Base-by-base conservation (phyloP, 2,888 invertebrate species). In the Thera britannica region DNA sequence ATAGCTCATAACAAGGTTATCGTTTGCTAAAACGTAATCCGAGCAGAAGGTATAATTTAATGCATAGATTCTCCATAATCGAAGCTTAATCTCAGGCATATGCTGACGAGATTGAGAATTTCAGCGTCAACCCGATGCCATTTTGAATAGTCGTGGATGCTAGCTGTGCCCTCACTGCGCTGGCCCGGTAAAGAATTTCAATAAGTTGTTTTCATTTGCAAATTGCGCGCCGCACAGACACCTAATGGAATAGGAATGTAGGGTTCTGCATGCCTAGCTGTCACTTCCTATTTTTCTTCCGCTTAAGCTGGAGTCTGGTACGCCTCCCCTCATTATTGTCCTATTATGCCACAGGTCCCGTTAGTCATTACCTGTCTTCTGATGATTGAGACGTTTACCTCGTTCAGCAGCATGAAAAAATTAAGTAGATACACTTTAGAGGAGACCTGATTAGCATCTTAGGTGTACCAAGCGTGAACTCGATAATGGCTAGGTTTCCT, bases 201-300 rank as follows among this genome's bases (percentile, higher is more conserved):
- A 92, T 93, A 93, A 93, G 92, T 93, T 92, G 92, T 92, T 91
- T 92, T 92, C 92, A 92, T 93, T 93, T 91, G 92, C 92, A 92
- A 93, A 93, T 92, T 90, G 90, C 89, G 89, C 88, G 84, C 85
- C 86, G 81, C 86, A 83, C 83, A 86, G 92, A 92, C 90, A 92
- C 88, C 90, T 92, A 92, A 92, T 92, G 90, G 90, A 90, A 91
- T 89, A 87, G 86, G 90, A 90, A 91, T 90, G 88, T 83, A 79
- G 82, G 82, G 83, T 81, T 81, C 83, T 83, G 87, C 86, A 83
- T 79, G 80, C 81, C 82, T 67, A 67, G 71, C 68, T 72, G 62
- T 68, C 72, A 59, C 67, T 57, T 68, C 60, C 68, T 59, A 57
- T 67, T 49, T 23, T 63, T 67, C 71, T 72, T 73, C 70, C 71